Conservation (phyloP, 2,888 invertebrate genomes). For the Sclerodermus sp. region DNA sequence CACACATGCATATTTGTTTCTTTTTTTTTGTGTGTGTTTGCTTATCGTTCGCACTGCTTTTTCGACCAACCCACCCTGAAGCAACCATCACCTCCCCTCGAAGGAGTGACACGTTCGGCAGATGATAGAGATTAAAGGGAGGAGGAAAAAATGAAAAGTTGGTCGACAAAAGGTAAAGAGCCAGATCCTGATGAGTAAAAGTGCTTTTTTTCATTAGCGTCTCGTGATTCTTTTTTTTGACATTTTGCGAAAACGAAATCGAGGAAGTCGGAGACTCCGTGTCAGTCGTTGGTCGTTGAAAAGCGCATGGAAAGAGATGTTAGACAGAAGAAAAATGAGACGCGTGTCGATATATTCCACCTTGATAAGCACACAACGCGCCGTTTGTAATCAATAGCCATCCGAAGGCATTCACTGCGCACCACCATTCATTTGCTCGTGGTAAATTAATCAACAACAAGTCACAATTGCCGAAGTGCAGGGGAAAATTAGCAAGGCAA, state of each 20-base stretch:
- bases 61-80: background rate
- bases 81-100: too few relatives aligned
- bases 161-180: background rate
- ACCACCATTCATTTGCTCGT: too few relatives aligned
- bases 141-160: slow-evolving; percentile 8
- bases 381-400: too few relatives aligned
- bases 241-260: slow-evolving; percentile 22
- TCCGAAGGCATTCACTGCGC: too few relatives aligned
- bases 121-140: slow-evolving; percentile 1
- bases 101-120: too few relatives aligned
- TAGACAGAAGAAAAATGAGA: too few relatives aligned
- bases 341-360: too few relatives aligned
- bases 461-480: slow-evolving; percentile 9
- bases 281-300: slow-evolving; percentile 32
- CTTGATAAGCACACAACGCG: too few relatives aligned
- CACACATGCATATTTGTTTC: slow-evolving; percentile 39
- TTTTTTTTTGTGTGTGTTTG: slow-evolving; percentile 12
- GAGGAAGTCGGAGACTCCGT: slow-evolving; percentile 36
- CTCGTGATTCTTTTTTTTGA: background rate
- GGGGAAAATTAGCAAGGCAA: slow-evolving; percentile 40
- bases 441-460: too few relatives aligned
- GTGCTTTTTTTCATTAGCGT: too few relatives aligned
- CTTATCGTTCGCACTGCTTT: background rate
- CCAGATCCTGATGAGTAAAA: too few relatives aligned
- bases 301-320: slow-evolving; percentile 28